Evolutionary conservation across 2,113 vertebrate genomes (phyloP).

Genomic region (Vireo altiloquus): DNA sequence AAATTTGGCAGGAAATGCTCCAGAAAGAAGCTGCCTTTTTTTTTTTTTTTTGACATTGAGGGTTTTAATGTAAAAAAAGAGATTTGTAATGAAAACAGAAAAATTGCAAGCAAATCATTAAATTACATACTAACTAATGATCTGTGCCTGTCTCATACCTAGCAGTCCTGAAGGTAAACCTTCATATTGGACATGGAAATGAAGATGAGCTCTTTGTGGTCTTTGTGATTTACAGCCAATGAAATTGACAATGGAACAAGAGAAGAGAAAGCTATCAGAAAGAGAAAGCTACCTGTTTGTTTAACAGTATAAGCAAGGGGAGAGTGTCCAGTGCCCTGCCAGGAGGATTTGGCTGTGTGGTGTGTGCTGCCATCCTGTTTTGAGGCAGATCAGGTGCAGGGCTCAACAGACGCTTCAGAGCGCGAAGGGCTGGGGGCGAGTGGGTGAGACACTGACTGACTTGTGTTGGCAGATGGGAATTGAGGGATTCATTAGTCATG

Average conservation of each 20-base stretch:
- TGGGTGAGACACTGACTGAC: not conserved
- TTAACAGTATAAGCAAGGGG: not conserved
- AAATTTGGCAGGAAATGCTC: not conserved
- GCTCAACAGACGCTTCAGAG: not conserved
- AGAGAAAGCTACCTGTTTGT: not conserved
- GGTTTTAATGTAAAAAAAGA: not conserved
- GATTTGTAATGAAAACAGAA: not conserved
- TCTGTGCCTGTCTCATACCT: not conserved
- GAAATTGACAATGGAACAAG: not conserved
- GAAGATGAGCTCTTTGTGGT: not conserved
- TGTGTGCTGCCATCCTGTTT: not conserved
- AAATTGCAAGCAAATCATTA: not conserved
- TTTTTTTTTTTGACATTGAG: not conserved
- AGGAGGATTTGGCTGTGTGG: not conserved
- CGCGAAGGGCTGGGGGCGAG: not conserved
- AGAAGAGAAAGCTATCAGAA: not conserved
- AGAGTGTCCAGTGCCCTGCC: not conserved
- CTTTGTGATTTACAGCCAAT: not conserved
- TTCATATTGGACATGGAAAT: not conserved
- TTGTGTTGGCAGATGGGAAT: constrained; percentile 37
- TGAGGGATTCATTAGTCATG: constrained; percentile 45
- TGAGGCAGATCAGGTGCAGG: not conserved
- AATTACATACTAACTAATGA: not conserved
- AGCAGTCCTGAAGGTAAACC: not conserved
- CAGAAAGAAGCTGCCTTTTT: not conserved